Conservation (phyloP, 2,888 invertebrate genomes). For the Philopedon plagiatum region DNA sequence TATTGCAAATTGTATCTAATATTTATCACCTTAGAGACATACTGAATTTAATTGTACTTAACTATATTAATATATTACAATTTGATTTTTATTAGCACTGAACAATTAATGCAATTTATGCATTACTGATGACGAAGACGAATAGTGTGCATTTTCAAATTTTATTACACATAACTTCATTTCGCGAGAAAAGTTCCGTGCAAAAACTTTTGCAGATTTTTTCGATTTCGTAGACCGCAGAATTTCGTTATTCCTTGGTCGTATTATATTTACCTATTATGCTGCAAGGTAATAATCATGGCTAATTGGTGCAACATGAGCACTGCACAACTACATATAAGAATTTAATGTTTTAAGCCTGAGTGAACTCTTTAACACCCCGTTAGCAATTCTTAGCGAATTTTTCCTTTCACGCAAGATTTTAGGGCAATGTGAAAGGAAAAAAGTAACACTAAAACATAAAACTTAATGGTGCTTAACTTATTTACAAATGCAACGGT, state of each 20-base stretch:
- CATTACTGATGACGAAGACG: too few relatives aligned
- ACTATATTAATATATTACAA: too few relatives aligned
- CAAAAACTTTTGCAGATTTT: too few relatives aligned
- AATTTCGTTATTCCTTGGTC: not conserved
- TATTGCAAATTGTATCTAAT: too few relatives aligned
- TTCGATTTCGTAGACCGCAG: not conserved
- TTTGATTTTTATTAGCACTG: too few relatives aligned
- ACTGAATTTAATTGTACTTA: too few relatives aligned
- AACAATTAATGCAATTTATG: too few relatives aligned
- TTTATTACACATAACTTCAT: too few relatives aligned
- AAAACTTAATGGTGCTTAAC: slow-evolving; percentile 44
- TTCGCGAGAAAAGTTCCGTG: too few relatives aligned
- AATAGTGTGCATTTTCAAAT: too few relatives aligned
- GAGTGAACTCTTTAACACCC: slow-evolving; percentile 42
- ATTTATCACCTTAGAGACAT: too few relatives aligned
- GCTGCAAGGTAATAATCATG: not conserved
- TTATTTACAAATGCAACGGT: slow-evolving; percentile 16
- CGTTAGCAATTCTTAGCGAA: slow-evolving; percentile 25
- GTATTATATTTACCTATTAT: not conserved
- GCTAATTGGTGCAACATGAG: slow-evolving; percentile 32
- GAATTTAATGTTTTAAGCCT: slow-evolving; percentile 42
- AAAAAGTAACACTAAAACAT: slow-evolving; percentile 22
- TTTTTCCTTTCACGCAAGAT: slow-evolving; percentile 39
- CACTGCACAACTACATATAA: slow-evolving; percentile 25
- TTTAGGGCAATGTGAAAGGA: slow-evolving; percentile 47